These are phyloP conservation scores for Nebria salina DNA, from an alignment of 2,888 invertebrate species.

Conservation along the genomic window DNA sequence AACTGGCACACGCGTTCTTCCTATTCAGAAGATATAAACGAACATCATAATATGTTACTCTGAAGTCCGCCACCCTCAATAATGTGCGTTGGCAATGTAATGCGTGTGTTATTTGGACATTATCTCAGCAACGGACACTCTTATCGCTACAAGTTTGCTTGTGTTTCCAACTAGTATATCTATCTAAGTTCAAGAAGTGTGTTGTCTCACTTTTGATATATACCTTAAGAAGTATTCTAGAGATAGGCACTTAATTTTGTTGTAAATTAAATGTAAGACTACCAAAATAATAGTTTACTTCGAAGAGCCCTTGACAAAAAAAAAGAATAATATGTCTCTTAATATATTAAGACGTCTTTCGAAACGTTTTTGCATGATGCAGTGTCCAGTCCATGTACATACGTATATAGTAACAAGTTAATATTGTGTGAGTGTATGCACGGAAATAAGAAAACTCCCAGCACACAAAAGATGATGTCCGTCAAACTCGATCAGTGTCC, in stretches of 20 bases:
- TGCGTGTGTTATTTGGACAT: background rate
- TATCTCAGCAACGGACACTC: background rate
- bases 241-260: too few species aligned
- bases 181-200: background rate
- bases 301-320: too few species aligned
- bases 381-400: background rate
- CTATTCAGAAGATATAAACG: background rate
- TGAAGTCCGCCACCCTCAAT: background rate
- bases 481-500: constrained; percentile 15
- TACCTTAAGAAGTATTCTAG: background rate
- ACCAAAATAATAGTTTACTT: too few species aligned
- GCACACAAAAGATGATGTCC: constrained; percentile 11
- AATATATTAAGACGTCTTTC: background rate
- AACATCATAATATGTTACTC: background rate
- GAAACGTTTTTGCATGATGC: background rate
- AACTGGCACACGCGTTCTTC: background rate
- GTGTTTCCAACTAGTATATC: background rate
- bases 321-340: background rate
- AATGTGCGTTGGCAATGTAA: background rate
- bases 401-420: background rate
- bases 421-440: constrained; percentile 12
- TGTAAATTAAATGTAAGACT: too few species aligned
- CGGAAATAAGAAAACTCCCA: constrained; percentile 7
- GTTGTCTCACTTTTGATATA: background rate
- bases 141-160: background rate